Percentiles rank a stretch among this genome's conserved stretches.
Evolutionary conservation across 2,113 vertebrate species (phyloP).

Genomic region (Urocynchramus pylzowi): DNA sequence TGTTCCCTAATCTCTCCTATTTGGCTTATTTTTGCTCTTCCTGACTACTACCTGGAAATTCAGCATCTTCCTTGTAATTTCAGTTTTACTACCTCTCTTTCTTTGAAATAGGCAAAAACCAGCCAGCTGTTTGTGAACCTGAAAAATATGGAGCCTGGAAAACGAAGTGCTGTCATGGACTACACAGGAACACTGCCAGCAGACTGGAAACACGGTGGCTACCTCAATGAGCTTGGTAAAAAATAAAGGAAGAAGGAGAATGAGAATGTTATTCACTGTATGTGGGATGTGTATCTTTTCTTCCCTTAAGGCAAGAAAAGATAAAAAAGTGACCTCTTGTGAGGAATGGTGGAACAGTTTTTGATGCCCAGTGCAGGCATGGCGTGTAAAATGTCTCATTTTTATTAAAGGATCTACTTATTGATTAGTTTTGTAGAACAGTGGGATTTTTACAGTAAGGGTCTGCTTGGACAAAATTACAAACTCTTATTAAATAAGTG

Average conservation of each 20-base stretch:
- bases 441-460: accelerated
- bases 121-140: conserved; percentile 86
- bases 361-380: not conserved
- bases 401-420: not conserved
- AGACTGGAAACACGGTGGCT: conserved; percentile 91
- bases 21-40: not conserved
- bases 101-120: conserved; percentile 76
- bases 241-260: not conserved
- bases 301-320: not conserved
- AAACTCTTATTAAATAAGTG: not conserved
- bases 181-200: conserved; percentile 87
- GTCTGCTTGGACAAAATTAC: not conserved
- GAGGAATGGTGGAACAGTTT: not conserved
- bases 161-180: conserved; percentile 69
- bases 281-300: not conserved
- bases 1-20: not conserved
- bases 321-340: not conserved
- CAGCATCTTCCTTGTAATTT: not conserved
- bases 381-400: not conserved
- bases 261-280: not conserved
- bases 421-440: not conserved
- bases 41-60: not conserved
- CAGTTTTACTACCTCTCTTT: not conserved
- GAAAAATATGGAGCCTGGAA: conserved; percentile 83
- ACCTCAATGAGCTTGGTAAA: conserved; percentile 88